Evolutionary conservation across 2,797 vertebrate species (phyloP), one percentile per base, ranked within the genome.

Genomic region (Enteromius viviparus): DNA sequence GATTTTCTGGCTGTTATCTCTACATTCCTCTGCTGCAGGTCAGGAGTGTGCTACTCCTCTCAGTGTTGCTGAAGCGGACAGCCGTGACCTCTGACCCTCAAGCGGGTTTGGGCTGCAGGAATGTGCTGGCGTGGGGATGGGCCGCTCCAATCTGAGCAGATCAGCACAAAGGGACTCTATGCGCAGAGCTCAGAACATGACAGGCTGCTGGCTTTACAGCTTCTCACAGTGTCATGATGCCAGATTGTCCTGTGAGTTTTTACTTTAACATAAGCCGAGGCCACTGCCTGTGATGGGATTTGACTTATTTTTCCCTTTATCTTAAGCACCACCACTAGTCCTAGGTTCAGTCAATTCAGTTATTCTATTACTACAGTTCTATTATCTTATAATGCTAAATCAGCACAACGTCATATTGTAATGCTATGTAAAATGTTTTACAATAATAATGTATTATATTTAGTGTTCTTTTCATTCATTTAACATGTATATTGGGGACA

Each of bases 11-110:
- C 45, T 55, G 74, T 82, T 92, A 91, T 92, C 90, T 90, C 87
- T 78, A 90, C 90, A 92, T 93, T 94, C 91, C 91, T 88, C 88
- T 76, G 82, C 85, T 69, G 87, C 87, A 88, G 91, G 89, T 93
- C 91, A 91, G 90, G 64, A 17, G 86, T 85, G 85, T 87, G 88
- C 89, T 81, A 82, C 89, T 85, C 85, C 82, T 91, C 87, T 90
- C 7, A 34, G 87, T 90, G 87, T 85, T 88, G 91, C 91, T 92
- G 88, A 87, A 89, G 85, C 55, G 75, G 86, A 83, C 85, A 71
- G 85, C 70, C 23, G 1, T 88, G 90, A 93, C 91, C 92, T 90
- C 70, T 90, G 51, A 87, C 76, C 75, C 68, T 32, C 70, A 69
- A 76, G 69, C 78, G 32, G 81, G 86, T 70, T 84, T 53, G 71